phyloP scores from a whole-genome alignment of 2,797 vertebrate species.

The Fistularia tabacaria region DNA sequence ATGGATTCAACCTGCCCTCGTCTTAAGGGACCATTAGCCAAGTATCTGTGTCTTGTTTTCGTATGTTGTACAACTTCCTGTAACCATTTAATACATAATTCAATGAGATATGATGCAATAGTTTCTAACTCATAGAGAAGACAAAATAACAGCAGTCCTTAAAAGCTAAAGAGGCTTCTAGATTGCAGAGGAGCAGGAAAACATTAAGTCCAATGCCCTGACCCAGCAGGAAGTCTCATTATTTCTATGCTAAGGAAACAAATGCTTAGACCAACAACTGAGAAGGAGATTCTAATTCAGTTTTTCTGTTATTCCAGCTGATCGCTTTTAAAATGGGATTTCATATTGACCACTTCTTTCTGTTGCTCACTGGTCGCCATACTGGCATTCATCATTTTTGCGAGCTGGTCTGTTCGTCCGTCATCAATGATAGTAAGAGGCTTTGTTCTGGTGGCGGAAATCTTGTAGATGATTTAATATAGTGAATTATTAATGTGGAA shows the following conservation, averaged over 20 bases:
- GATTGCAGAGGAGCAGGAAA: background rate
- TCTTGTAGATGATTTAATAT: background rate
- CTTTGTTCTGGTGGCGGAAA: background rate
- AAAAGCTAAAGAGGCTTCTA: background rate
- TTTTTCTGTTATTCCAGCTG: constrained; percentile 1
- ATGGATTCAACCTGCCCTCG: background rate
- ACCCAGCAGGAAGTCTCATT: background rate
- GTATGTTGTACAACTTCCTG: constrained; percentile 11
- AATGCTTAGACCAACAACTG: background rate
- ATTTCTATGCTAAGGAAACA: constrained; percentile 1
- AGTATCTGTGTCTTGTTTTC: constrained; percentile 2
- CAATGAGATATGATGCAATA: too few relatives aligned
- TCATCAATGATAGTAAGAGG: background rate
- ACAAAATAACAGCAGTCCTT: too few relatives aligned
- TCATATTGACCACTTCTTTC: background rate
- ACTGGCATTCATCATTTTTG: background rate
- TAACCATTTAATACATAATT: background rate
- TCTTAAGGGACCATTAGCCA: background rate
- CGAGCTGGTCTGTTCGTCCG: too few relatives aligned
- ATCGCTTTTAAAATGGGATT: constrained; percentile 6
- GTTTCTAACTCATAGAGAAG: too few relatives aligned
- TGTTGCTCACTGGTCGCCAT: background rate
- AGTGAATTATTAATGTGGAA: background rate
- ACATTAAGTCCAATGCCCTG: background rate
- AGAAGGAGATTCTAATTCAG: background rate